phyloP scores from a whole-genome alignment of 2,113 vertebrate genomes.

The Tauraco erythrolophus region DNA sequence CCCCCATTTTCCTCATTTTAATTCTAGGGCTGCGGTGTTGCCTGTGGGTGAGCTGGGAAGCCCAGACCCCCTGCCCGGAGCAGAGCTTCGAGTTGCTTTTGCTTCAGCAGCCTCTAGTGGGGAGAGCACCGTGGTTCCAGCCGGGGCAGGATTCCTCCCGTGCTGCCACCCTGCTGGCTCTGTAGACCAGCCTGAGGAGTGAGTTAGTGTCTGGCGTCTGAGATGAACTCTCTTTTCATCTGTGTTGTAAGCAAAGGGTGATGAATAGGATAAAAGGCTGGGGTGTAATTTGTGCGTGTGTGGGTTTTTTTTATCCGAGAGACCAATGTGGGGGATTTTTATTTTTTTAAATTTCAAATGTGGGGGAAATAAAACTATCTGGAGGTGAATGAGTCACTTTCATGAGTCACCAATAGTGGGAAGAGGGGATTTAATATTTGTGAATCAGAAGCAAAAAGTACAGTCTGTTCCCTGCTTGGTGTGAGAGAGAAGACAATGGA shows the following conservation, averaged over 20 bases:
- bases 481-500: not conserved
- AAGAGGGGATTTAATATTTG: conserved; percentile 56
- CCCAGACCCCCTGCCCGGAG: not conserved
- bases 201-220: not conserved
- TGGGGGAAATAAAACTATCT: conserved; percentile 16
- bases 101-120: conserved; percentile 21
- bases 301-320: not conserved
- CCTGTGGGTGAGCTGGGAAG: not conserved
- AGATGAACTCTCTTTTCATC: not conserved
- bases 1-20: not conserved
- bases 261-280: not conserved
- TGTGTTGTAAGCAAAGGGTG: not conserved
- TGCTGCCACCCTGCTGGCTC: not conserved
- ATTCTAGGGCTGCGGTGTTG: not conserved
- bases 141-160: not conserved
- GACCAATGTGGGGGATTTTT: not conserved
- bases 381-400: conserved; percentile 62
- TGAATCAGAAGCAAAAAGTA: conserved; percentile 32
- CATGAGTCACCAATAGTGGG: conserved; percentile 60
- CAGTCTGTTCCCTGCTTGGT: conserved; percentile 12
- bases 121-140: not conserved
- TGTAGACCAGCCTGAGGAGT: not conserved
- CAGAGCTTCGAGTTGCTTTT: not conserved
- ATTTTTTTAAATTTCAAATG: not conserved
- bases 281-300: no score